Base-by-base conservation (phyloP, 2,113 vertebrate genomes). In the Noctilio leporinus region DNA sequence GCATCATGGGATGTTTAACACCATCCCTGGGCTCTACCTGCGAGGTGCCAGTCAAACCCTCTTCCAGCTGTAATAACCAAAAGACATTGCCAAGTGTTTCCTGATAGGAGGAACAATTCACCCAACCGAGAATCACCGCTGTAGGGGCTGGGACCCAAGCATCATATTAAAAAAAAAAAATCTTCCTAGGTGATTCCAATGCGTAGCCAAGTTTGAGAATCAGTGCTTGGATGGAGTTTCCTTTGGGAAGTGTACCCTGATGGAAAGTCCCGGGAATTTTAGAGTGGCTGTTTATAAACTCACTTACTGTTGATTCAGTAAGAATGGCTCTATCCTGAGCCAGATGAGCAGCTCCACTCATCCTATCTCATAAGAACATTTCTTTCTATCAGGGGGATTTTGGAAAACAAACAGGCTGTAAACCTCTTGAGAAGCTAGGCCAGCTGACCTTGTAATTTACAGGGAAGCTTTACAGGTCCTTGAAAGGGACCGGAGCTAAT, bases 221-320 rank as follows among this genome's bases (percentile, higher is more conserved):
- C 49, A 78, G 20, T 49, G 10, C 49, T 69, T 35, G 33, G 38
- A 72, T 51, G 45, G 82, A 1, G 3, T 51, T 96, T 95, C 62
- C 69, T 94, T 28, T 82, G 83, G 53, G 67, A 95, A 91, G 28
- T 26, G 7, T 81, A 76, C 38, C 35, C 84, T 92, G 55, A 38
- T 75, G 62, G 86, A 75, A 94, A 93, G 87, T 92, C 84, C 76
- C 6, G 0, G 49, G 45, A 64, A 70, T 95, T 94, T 86, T 95
- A 55, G 70, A 89, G 59, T 40, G 22, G 3, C 24, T 49, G 95
- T 91, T 89, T 80, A 70, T 33, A 70, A 77, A 75, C 75, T 78
- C 45, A 82, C 45, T 89, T 78, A 91, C 67, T 83, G 38, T 45
- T 45, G 7, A 4, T 45, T 82, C 45, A 49, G 16, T 78, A 78